Evolutionary conservation across 2,888 invertebrate genomes (phyloP).

Genomic region (Pristionchus exspectatus): DNA sequence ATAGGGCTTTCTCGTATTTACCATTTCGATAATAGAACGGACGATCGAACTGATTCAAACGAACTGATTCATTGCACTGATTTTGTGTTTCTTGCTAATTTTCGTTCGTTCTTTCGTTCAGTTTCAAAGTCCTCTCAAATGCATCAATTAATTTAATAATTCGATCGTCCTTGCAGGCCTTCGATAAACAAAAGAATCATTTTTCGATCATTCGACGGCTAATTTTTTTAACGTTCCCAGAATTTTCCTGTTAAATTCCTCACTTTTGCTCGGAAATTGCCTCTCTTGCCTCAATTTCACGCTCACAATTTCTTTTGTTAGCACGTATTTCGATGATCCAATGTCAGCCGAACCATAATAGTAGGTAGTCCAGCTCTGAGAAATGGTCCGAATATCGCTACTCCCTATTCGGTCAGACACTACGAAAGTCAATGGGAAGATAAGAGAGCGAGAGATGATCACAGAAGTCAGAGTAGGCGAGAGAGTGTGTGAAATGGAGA

Average conservation of each 20-base stretch:
- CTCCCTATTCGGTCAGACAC: not conserved
- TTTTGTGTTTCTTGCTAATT: no score
- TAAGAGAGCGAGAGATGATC: not conserved
- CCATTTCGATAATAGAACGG: no score
- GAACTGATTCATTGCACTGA: no score
- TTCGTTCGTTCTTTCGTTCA: no score
- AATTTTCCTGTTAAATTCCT: no score
- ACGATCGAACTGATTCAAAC: no score
- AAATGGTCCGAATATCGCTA: not conserved
- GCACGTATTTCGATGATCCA: not conserved
- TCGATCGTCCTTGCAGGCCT: no score
- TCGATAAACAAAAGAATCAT: no score
- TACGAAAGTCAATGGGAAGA: not conserved
- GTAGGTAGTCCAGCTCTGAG: conserved; percentile 2
- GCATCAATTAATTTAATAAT: no score
- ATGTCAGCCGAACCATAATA: conserved; percentile 4
- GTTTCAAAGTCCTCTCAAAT: no score
- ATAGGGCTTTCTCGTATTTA: not conserved
- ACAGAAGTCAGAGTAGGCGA: not conserved
- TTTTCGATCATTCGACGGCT: no score
- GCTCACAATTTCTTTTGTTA: not conserved
- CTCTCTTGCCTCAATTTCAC: not conserved
- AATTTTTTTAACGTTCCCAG: no score
- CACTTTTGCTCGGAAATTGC: not conserved
- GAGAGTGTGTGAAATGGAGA: not conserved